Percentiles rank a stretch among this genome's conserved stretches.
Evolutionary conservation across 2,113 vertebrate species (phyloP).

Genomic region (Psittacus erithacus): DNA sequence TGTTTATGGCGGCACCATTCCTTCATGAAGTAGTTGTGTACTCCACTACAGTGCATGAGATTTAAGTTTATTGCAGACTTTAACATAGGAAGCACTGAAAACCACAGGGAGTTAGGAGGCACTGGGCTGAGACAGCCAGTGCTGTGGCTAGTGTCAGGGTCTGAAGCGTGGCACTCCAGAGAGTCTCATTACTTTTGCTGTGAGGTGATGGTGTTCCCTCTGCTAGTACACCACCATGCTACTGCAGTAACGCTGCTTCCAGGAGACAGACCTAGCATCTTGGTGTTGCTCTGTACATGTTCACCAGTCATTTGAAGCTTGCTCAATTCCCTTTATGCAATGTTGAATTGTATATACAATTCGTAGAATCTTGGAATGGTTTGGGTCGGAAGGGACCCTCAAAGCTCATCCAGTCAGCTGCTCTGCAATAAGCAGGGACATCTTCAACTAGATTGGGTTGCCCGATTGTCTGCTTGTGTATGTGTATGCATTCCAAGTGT

Average conservation of each 20-base stretch:
- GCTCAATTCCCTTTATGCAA: not conserved
- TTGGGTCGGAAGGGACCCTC: not conserved
- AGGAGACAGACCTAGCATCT: not conserved
- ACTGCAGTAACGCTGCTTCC: not conserved
- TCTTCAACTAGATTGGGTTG: not conserved
- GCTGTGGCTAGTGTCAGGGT: not conserved
- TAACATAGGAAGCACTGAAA: not conserved
- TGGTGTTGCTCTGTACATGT: accelerated
- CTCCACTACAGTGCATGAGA: not conserved
- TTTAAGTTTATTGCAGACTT: not conserved
- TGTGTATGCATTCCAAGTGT: not conserved
- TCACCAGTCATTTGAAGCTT: not conserved
- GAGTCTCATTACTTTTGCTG: not conserved
- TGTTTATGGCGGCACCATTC: not conserved
- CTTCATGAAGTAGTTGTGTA: not conserved
- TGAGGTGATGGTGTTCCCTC: not conserved
- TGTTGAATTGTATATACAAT: not conserved
- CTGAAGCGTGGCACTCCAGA: not conserved
- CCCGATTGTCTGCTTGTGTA: not conserved
- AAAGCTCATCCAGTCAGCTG: not conserved
- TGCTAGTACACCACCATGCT: not conserved
- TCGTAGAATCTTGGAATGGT: not conserved
- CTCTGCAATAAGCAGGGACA: not conserved
- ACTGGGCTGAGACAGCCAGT: not conserved
- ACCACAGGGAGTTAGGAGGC: not conserved